Percentiles rank a stretch among this genome's conserved stretches.
phyloP scores from a whole-genome alignment of 1,140 invertebrate genomes.

The Panulirus ornatus region DNA sequence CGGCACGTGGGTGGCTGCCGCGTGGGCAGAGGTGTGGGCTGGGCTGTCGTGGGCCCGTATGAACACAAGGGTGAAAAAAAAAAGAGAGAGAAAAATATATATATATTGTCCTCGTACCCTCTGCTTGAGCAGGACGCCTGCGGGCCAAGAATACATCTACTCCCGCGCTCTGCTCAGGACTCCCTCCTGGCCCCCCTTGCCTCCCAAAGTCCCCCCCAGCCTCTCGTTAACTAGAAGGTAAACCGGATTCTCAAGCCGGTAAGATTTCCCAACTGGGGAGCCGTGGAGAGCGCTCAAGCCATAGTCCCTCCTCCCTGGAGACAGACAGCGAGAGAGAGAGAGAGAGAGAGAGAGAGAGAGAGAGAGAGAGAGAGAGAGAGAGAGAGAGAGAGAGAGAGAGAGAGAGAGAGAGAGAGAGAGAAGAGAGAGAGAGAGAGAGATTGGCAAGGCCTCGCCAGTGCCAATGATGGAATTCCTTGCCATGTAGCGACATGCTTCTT shows the following conservation, averaged over 20 bases:
- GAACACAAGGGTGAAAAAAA: background rate
- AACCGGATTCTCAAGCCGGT: background rate
- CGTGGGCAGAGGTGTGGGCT: too few species aligned
- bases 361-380: slow-evolving; percentile 20
- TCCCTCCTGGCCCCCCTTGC: background rate
- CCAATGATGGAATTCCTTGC: too few species aligned
- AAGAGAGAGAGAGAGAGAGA: too few species aligned
- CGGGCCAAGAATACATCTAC: background rate
- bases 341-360: background rate
- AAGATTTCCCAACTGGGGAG: background rate
- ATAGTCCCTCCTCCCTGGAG: background rate
- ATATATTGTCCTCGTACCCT: background rate
- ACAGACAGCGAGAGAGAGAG: too few species aligned
- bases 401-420: slow-evolving; percentile 17
- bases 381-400: slow-evolving; percentile 4
- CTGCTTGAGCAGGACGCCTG: background rate
- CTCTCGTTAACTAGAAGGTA: background rate
- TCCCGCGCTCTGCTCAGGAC: background rate
- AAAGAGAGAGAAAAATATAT: background rate
- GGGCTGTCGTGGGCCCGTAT: too few species aligned
- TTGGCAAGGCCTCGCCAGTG: too few species aligned
- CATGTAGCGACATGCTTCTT: too few species aligned
- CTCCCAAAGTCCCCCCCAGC: background rate
- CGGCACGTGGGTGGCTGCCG: too few species aligned
- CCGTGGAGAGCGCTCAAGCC: too few species aligned